These are phyloP conservation scores for Colius striatus DNA, from an alignment of 2,113 vertebrate genomes.

Conservation along the genomic window DNA sequence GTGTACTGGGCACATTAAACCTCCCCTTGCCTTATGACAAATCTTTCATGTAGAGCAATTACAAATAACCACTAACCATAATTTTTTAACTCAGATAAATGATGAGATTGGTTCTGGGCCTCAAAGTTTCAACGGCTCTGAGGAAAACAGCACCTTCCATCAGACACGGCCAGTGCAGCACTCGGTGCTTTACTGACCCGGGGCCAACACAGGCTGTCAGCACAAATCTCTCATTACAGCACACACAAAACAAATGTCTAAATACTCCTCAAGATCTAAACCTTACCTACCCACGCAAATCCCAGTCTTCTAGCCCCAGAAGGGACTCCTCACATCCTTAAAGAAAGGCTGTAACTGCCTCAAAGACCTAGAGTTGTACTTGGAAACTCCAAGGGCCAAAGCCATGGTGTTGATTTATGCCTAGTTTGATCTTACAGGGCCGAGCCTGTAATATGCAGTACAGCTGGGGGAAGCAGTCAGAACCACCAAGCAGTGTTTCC, in stretches of 20 bases:
- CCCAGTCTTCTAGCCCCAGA: background rate
- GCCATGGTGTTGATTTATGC: background rate
- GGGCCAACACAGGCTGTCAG: background rate
- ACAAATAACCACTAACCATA: background rate
- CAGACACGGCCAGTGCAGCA: background rate
- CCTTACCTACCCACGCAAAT: background rate
- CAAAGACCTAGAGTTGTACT: background rate
- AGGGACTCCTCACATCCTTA: background rate
- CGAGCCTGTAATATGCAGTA: background rate
- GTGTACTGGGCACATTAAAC: background rate
- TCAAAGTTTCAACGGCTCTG: background rate
- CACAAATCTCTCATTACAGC: background rate
- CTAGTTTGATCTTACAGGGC: background rate
- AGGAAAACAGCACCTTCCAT: background rate
- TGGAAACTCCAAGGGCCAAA: background rate
- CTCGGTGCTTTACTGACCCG: fast-evolving
- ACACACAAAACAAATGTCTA: fast-evolving
- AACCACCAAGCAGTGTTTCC: background rate
- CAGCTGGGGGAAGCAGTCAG: background rate
- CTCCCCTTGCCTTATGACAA: background rate
- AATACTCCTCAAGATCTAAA: background rate
- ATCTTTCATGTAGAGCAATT: background rate
- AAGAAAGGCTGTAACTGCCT: background rate
- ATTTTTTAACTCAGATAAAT: background rate
- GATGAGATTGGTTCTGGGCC: background rate